Evolutionary conservation across 30 jellyfish, hydroid and myxozoan species (phyloP), one percentile per base, ranked within the genome.

Genomic region (Chrysaora quinquecirrha): DNA sequence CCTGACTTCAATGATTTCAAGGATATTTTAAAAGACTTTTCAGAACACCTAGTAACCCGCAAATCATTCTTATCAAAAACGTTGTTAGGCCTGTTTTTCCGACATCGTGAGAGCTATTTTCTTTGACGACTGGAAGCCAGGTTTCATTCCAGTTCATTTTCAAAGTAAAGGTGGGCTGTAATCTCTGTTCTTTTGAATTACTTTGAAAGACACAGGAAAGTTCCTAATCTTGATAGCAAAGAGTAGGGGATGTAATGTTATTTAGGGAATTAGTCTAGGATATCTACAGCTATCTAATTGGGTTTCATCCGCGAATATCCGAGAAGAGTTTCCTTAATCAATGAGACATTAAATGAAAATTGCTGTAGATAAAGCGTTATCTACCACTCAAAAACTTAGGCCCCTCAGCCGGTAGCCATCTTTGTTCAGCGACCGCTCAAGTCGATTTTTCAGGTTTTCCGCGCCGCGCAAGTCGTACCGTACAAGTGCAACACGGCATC

Each of bases 171-270:
- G 86, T 49, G 72, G 86, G 86, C 86, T 49, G 86, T 19, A 27
- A 23, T 31, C 78, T 18, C 54, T 75, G 76, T 75, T 29, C 61
- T 21, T 11, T 69, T 43, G 64, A 75, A 75, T 75, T 29, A 56
- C 11, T 31, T 24, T 25, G 84, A 25, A 71, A 69, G 33, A 80
- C 54, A 70, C 92, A 80, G 92, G 92, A 82, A 82, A 62, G 30
- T 38, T 54, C 3, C 71, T 82, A 67, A 82, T 67, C 92, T 82
- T 58, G 52, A 71, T 68, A 50, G 70, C 73, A 30, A 38, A 38
- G 92, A 82, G 16, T 70, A 65, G 48, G 62, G 92, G 92, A 82
- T 82, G 80, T 71, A 38, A 74, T 34, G 92, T 67, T 70, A 82
- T 82, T 82, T 71, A 32, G 85, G 85, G 85, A 82, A 49, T 82